These are phyloP conservation scores for Mesembrinibis cayennensis DNA, from an alignment of 2,113 vertebrate genomes.

Conservation along the genomic window DNA sequence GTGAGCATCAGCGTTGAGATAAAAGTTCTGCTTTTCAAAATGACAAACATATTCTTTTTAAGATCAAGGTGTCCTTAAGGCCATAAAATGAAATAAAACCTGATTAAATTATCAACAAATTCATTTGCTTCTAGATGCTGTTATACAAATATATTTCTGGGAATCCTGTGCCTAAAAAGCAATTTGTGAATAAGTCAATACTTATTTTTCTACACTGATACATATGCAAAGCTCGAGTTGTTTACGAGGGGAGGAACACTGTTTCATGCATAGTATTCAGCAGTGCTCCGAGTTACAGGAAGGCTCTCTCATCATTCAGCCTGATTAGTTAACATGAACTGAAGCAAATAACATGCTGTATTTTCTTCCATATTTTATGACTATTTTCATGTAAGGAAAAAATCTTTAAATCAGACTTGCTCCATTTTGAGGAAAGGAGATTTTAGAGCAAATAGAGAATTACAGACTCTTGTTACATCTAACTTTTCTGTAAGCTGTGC, in stretches of 20 bases:
- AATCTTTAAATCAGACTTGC: not conserved
- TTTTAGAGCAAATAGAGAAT: not conserved
- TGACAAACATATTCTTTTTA: not conserved
- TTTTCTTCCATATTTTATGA: not conserved
- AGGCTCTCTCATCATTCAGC: not conserved
- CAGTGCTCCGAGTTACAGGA: constrained; percentile 19
- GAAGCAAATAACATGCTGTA: not conserved
- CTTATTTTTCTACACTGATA: not conserved
- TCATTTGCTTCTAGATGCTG: not conserved
- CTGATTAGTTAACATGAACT: constrained; percentile 1
- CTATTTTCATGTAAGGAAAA: not conserved
- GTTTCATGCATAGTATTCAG: constrained; percentile 23
- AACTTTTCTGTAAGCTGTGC: not conserved
- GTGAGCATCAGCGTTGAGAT: not conserved
- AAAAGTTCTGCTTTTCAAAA: not conserved
- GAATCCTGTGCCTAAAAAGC: constrained; percentile 10
- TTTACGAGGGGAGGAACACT: constrained; percentile 8
- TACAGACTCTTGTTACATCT: not conserved
- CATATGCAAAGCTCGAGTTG: not conserved
- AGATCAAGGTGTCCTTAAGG: not conserved
- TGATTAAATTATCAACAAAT: not conserved
- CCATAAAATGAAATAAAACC: not conserved
- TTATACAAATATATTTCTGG: not conserved
- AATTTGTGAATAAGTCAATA: constrained; percentile 23
- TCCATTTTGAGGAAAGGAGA: not conserved